Conservation (phyloP, 1,140 invertebrate genomes). For the Apis laboriosa region DNA sequence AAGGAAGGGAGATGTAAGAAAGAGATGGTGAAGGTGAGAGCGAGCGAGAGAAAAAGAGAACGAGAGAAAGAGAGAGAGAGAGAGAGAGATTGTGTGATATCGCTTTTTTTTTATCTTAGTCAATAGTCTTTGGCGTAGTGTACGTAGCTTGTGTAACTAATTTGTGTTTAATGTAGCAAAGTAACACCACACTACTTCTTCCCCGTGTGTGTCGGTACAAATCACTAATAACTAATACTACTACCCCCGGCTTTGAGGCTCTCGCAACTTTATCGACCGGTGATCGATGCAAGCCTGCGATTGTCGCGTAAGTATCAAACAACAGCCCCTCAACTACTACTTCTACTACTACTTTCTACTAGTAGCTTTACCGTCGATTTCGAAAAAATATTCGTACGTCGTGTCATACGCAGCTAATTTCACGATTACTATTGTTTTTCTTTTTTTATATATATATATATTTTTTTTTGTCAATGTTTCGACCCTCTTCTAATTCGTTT, state of each 20-base stretch:
- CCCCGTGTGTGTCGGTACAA: conserved; percentile 76
- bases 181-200: conserved; percentile 78
- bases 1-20: neutral
- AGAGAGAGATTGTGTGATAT: conserved; percentile 21
- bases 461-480: conserved; percentile 17
- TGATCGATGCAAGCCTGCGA: conserved; percentile 65
- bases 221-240: conserved; percentile 80
- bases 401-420: conserved; percentile 44
- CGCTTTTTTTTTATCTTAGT: conserved; percentile 50
- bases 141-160: conserved; percentile 81
- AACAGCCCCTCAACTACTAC: conserved; percentile 60
- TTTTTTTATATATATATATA: conserved; percentile 37
- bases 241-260: conserved; percentile 72
- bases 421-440: conserved; percentile 20
- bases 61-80: no score
- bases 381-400: conserved; percentile 21
- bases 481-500: neutral
- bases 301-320: conserved; percentile 70
- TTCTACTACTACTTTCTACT: neutral
- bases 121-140: conserved; percentile 65
- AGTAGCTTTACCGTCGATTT: conserved; percentile 57
- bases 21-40: neutral
- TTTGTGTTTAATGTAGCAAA: conserved; percentile 80
- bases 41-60: neutral
- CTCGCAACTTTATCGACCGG: conserved; percentile 70